Evolutionary conservation across 2,797 vertebrate species (phyloP).

Genomic region (Antrozous pallidus): DNA sequence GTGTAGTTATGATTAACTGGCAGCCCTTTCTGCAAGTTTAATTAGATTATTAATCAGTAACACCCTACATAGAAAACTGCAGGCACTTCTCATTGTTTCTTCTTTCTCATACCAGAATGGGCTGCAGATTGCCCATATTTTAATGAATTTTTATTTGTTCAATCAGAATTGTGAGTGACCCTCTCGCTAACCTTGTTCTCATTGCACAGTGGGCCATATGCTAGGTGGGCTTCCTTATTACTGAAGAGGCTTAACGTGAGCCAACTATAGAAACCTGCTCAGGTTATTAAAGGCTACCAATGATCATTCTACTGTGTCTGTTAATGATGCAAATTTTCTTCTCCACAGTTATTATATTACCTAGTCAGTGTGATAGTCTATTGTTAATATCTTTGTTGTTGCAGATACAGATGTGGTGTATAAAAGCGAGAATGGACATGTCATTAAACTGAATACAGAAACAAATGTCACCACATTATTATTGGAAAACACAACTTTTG

Average conservation of each 20-base stretch:
- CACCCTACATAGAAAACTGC: neutral
- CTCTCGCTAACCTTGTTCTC: neutral
- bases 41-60: neutral
- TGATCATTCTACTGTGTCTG: neutral
- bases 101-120: neutral
- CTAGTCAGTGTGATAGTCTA: conserved; percentile 70
- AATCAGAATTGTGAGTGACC: neutral
- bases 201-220: neutral
- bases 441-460: conserved; percentile 94
- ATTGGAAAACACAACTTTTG: conserved; percentile 95
- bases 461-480: conserved; percentile 91
- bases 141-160: conserved; percentile 65
- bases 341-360: conserved; percentile 49
- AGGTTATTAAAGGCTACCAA: conserved; percentile 23
- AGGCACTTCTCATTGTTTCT: neutral
- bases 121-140: neutral
- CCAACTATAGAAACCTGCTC: conserved; percentile 45
- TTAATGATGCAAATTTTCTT: conserved; percentile 52
- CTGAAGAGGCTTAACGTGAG: conserved; percentile 6
- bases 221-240: neutral
- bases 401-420: conserved; percentile 95
- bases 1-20: neutral
- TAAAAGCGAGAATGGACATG: conserved; percentile 93
- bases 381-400: conserved; percentile 78
- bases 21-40: neutral